Conservation (phyloP, 1,140 invertebrate species). For the Linepithema humile region DNA sequence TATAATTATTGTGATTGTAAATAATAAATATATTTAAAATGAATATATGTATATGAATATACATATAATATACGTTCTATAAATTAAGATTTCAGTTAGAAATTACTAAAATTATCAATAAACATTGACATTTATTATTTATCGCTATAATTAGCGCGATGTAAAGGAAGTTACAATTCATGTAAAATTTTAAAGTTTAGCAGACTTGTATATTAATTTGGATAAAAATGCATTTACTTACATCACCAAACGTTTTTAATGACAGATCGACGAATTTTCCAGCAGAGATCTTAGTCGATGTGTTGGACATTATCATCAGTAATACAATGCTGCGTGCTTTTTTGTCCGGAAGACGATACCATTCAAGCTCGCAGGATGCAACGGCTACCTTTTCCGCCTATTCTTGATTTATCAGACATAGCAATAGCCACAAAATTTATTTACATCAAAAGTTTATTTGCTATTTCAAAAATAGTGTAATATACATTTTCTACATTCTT, state of each 20-base stretch:
- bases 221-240: conserved; percentile 35
- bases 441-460: conserved; percentile 35
- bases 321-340: conserved; percentile 59
- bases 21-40: too few relatives aligned
- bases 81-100: too few relatives aligned
- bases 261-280: conserved; percentile 59
- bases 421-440: background rate
- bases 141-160: too few relatives aligned
- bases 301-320: conserved; percentile 61
- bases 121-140: too few relatives aligned
- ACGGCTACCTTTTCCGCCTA: conserved; percentile 38
- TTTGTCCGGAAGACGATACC: conserved; percentile 57
- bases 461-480: conserved; percentile 58
- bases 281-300: conserved; percentile 51
- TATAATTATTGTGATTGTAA: too few relatives aligned
- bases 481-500: background rate
- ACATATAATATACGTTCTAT: too few relatives aligned
- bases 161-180: too few relatives aligned
- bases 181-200: too few relatives aligned
- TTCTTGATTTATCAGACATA: conserved; percentile 20
- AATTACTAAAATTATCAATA: too few relatives aligned
- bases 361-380: conserved; percentile 50
- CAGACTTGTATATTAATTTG: too few relatives aligned
- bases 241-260: conserved; percentile 61
- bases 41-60: too few relatives aligned